Evolutionary conservation across 2,113 vertebrate genomes (phyloP), one percentile per base, ranked within the genome.

Genomic region (Rhea pennata): DNA sequence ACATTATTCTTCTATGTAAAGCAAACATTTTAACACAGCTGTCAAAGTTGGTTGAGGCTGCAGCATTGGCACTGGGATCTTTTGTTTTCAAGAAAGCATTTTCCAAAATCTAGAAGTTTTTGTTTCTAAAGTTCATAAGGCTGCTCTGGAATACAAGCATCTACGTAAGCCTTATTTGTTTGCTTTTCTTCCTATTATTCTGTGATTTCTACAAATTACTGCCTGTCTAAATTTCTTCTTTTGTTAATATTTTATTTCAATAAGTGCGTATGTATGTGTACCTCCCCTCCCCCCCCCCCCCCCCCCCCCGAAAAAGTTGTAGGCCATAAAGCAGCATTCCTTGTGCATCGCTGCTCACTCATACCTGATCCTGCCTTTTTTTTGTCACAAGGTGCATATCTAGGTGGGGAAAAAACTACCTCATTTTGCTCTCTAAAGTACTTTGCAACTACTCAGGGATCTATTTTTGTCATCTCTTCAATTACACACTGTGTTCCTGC

Each of bases 391-490:
- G 20, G 40, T 87, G 48, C 69, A 66, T 79, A 72, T 8, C n/a
- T 44, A 24, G 19, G 46, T 67, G 29, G 61, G 61, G 22, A 61
- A 56, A 72, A 33, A 82, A 36, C 40, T 56, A 29, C 29, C 17
- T 92, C 7, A 3, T 71, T 90, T 77, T 90, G 56, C 44, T 88
- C 78, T 78, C 33, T 84, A 9, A 93, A 75, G 31, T 53, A 36
- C 31, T 74, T 90, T 1, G 5, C 23, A 50, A 46, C 24, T 84
- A 26, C 42, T 81, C 29, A 29, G 39, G 31, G 6, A 23, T 29
- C 92, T 94, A 54, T 90, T 94, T 96, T 94, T 87, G 75, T 90
- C 39, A 36, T 64, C 39, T 61, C n/a, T 95, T 95, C 70, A 70
- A 19, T 89, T 93, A 75, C 71, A 69, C 17, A 8, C 66, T 88